These are phyloP conservation scores for Austrofundulus limnaeus DNA, from an alignment of 2,113 vertebrate species.

Conservation along the genomic window DNA sequence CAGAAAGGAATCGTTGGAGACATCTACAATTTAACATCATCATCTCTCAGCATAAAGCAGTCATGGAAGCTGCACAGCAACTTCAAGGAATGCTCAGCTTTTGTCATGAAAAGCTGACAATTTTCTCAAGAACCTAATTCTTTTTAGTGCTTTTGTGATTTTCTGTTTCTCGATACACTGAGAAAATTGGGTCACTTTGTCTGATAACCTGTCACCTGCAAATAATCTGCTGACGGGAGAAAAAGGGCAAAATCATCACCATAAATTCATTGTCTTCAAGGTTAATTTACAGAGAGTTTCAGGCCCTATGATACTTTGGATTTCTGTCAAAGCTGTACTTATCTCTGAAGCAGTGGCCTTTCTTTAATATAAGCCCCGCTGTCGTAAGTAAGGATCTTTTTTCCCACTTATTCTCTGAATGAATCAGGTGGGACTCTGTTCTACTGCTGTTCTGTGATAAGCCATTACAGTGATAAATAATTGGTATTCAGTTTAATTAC, in stretches of 20 bases:
- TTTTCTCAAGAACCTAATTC: conserved; percentile 1
- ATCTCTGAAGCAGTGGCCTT: conserved; percentile 44
- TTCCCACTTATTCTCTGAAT: conserved; percentile 57
- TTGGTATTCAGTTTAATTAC: conserved; percentile 48
- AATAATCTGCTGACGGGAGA: conserved; percentile 33
- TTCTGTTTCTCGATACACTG: background rate
- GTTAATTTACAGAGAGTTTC: conserved; percentile 66
- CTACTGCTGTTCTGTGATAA: conserved; percentile 47
- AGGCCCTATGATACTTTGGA: conserved; percentile 47
- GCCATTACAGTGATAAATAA: conserved; percentile 61
- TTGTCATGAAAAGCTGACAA: too few relatives aligned
- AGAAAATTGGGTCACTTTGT: conserved; percentile 23
- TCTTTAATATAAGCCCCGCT: conserved; percentile 33
- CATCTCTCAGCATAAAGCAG: too few relatives aligned
- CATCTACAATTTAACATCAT: too few relatives aligned
- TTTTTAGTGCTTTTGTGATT: conserved; percentile 1
- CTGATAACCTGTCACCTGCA: conserved; percentile 30
- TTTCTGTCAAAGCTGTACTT: conserved; percentile 44
- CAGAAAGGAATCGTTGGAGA: too few relatives aligned
- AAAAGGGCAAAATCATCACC: conserved; percentile 35
- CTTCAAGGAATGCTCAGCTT: too few relatives aligned
- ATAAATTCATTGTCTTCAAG: conserved; percentile 54
- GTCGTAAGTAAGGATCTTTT: conserved; percentile 51
- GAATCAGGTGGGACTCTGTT: conserved; percentile 55
- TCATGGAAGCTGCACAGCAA: too few relatives aligned